A percentile compares a stretch with the other conserved stretches of the same genome.
Conservation (phyloP, 1,140 invertebrate species). For the Zaprionus inermis region DNA sequence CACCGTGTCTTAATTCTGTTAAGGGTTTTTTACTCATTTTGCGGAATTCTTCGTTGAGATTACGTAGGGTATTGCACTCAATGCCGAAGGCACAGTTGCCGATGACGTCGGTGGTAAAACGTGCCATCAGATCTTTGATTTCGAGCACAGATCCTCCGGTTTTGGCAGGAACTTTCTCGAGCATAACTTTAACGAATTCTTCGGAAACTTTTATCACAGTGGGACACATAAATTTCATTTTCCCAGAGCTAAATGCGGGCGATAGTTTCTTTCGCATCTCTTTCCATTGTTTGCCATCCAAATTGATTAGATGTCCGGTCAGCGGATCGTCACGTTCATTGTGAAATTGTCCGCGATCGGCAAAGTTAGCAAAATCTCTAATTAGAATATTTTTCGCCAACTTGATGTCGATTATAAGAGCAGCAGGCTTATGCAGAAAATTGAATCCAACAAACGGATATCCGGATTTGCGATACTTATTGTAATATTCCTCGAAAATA, state of each 20-base stretch:
- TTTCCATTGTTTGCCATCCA: slow-evolving; percentile 85
- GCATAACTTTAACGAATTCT: slow-evolving; percentile 52
- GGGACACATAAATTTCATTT: slow-evolving; percentile 86
- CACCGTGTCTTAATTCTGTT: slow-evolving; percentile 47
- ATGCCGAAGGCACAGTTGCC: slow-evolving; percentile 85
- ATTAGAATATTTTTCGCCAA: slow-evolving; percentile 85
- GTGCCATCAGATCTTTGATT: slow-evolving; percentile 86
- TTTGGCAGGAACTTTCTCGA: slow-evolving; percentile 55
- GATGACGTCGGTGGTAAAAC: slow-evolving; percentile 87
- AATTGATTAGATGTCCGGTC: slow-evolving; percentile 69
- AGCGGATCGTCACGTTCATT: slow-evolving; percentile 83
- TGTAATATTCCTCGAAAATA: slow-evolving; percentile 46
- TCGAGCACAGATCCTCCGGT: slow-evolving; percentile 82
- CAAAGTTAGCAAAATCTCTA: slow-evolving; percentile 86
- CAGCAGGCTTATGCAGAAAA: slow-evolving; percentile 48
- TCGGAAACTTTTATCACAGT: slow-evolving; percentile 78
- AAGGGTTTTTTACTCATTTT: slow-evolving; percentile 66
- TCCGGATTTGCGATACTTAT: slow-evolving; percentile 59
- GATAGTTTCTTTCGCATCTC: slow-evolving; percentile 84
- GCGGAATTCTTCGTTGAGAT: slow-evolving; percentile 84
- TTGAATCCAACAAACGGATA: slow-evolving; percentile 67
- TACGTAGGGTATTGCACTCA: slow-evolving; percentile 84
- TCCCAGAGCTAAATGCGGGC: slow-evolving; percentile 85
- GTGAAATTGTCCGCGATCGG: slow-evolving; percentile 84
- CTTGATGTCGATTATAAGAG: slow-evolving; percentile 56